These are phyloP conservation scores for Platyrinchus mystaceus DNA, from an alignment of 2,797 vertebrate genomes.

Conservation along the genomic window DNA sequence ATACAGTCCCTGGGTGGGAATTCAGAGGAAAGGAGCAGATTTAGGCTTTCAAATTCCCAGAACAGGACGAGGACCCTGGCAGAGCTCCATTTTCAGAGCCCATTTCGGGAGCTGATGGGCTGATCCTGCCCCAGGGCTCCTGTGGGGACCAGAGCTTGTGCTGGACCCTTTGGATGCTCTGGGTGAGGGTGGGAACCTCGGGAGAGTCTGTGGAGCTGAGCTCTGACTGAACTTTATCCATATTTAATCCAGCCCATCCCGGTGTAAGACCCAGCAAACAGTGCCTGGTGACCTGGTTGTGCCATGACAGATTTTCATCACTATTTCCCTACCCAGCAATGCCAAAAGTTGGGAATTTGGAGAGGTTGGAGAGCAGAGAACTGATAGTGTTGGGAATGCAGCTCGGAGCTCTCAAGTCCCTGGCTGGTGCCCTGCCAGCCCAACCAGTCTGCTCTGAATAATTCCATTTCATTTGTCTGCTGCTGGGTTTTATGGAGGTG, in stretches of 20 bases:
- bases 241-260: not conserved
- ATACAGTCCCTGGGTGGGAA: not conserved
- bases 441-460: not conserved
- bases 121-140: not conserved
- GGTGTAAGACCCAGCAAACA: not conserved
- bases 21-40: not conserved
- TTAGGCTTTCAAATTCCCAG: conserved; percentile 15
- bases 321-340: not conserved
- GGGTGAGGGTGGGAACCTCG: not conserved
- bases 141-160: not conserved
- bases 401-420: not conserved
- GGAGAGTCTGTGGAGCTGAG: not conserved
- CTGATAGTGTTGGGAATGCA: not conserved
- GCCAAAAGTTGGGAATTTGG: not conserved
- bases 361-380: not conserved
- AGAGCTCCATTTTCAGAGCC: not conserved
- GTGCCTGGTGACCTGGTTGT: not conserved
- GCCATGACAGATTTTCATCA: fast-evolving
- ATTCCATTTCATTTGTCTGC: not conserved
- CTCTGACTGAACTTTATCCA: not conserved
- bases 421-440: not conserved
- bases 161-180: not conserved
- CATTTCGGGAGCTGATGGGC: not conserved
- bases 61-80: not conserved
- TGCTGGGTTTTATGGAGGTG: not conserved